Evolutionary conservation across 2,797 vertebrate genomes (phyloP), one percentile per base, ranked within the genome.

Genomic region (Pseudomugil gertrudae): DNA sequence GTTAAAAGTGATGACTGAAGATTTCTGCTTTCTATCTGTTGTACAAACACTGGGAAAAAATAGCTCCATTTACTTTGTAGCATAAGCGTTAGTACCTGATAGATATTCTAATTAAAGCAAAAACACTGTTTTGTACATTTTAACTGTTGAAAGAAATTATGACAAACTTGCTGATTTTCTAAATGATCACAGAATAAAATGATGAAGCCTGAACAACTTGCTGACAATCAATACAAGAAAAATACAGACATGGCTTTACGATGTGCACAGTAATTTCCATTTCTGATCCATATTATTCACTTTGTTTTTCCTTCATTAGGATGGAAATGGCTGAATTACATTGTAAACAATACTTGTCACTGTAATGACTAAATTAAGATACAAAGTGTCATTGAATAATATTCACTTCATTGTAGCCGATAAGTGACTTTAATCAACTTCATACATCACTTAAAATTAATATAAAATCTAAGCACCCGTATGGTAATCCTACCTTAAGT

Each of bases 71-170:
- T 87, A 81, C 80, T 87, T 84, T 84, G 87, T 90, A 91, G 89
- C 90, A 89, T 27, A 80, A 66, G 54, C 80, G 66, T 76, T 80
- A 77, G 76, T 78, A 86, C 66, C 85, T 79, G 82, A 47, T 79
- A 83, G 69, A 87, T 92, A 92, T 92, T 93, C 84, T 71, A 57
- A 82, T 78, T 45, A 73, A 80, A 77, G 70, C 54, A 78, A 65
- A 58, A 78, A 51, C 48, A 65, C 68, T 67, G 60, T 91, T 90
- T 92, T 91, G 84, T 90, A 92, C 57, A 74, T 87, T 83, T 87
- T 57, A 87, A 71, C 8, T 88, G 64, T 86, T 79, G 76, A 76
- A 82, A 88, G 78, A 79, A 83, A 81, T 78, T 71, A 84, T 30
- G 55, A 76, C 43, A 32, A 76, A 78, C 71, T 70, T 73, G 74